Base-by-base conservation (phyloP, 2,113 vertebrate genomes). In the Eleginops maclovinus region DNA sequence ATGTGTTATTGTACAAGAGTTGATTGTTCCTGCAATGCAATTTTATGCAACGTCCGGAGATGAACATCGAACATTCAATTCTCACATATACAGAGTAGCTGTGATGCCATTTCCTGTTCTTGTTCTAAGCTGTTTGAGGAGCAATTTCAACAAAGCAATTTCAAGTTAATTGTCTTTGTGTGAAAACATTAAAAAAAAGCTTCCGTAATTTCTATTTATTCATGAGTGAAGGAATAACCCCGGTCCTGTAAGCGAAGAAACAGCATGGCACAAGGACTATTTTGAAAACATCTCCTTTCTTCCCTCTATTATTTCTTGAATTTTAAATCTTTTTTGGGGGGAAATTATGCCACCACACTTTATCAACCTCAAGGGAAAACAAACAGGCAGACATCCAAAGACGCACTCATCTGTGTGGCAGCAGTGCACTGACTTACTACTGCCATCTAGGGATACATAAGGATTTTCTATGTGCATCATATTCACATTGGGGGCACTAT, bases 361-460 rank as follows among this genome's bases (percentile, higher is more conserved):
- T 73, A 81, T 86, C 80, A 79, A 78, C 61, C 82, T 78, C 53
- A 73, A 75, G 75, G 72, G 82, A 80, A 78, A 86, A 78, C 83
- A 85, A 82, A 85, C 44, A 73, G 47, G 63, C 54, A 76, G 70
- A 66, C 72, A 67, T 72, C 41, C 69, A 82, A 70, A 84, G 59
- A 56, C 68, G 50, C 64, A 65, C 40, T 31, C 36, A 16, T 64
- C 44, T 55, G 47, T 70, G 50, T 67, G 47, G 55, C 26, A 44
- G 50, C 40, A 26, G 24, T 72, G 54, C 76, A 75, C 75, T 75
- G 53, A 94, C 94, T 93, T 91, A 93, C 94, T 94, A 94, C 94
- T 95, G 95, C 95, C 94, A 95, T 95, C 95, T 95, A 95, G 93
- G 91, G 95, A 92, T 87, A 60, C 64, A 80, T 65, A 47, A 43